phyloP scores from a whole-genome alignment of 2,113 vertebrate species.

The Alces alces region DNA sequence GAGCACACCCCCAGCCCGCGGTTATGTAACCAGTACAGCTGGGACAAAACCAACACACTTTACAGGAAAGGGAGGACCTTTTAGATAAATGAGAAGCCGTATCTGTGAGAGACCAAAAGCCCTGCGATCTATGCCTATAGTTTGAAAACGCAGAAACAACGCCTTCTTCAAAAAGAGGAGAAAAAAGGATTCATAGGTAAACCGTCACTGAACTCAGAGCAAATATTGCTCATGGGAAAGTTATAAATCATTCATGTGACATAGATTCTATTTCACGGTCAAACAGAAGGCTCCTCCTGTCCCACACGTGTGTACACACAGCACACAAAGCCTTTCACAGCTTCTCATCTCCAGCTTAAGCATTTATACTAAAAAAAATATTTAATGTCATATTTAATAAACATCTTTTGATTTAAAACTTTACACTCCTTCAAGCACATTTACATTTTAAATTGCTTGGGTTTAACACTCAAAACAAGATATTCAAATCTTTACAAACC shows the following conservation, averaged over 20 bases:
- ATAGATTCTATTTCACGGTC: too few species aligned
- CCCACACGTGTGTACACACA: fast-evolving
- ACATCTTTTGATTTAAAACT: neutral
- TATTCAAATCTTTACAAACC: neutral
- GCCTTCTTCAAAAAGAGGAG: neutral
- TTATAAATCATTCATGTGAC: fast-evolving
- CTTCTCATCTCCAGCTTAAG: neutral
- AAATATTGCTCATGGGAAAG: neutral
- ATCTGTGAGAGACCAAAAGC: neutral
- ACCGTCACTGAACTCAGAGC: neutral
- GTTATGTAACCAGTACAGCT: fast-evolving
- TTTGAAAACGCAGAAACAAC: neutral
- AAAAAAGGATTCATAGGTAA: neutral
- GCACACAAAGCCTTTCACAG: neutral
- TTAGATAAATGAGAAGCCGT: neutral
- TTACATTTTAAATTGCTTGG: neutral
- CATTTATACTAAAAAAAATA: neutral
- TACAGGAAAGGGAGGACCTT: neutral
- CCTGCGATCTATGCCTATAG: neutral
- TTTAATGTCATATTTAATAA: neutral
- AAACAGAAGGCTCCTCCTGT: neutral
- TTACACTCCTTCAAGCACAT: neutral
- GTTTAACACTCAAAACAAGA: neutral
- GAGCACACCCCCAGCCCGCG: neutral
- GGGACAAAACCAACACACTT: neutral